These are phyloP conservation scores for Diglossa brunneiventris DNA, from an alignment of 2,113 vertebrate species.

Conservation along the genomic window DNA sequence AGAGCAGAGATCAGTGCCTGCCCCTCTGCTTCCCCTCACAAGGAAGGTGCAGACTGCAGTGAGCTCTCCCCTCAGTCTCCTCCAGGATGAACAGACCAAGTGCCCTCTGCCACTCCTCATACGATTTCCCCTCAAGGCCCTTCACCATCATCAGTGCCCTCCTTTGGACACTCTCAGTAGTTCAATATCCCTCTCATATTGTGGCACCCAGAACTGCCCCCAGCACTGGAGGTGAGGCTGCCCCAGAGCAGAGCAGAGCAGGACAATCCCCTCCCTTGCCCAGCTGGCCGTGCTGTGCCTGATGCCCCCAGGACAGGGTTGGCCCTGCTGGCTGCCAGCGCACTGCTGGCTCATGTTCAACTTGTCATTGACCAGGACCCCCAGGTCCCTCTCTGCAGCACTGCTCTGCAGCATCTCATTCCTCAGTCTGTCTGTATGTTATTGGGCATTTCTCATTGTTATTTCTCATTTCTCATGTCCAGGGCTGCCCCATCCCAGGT, in stretches of 20 bases:
- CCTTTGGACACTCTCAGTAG: too few species aligned
- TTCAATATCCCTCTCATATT: rapidly evolving
- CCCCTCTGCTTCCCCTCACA: rapidly evolving
- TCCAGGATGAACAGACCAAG: rapidly evolving
- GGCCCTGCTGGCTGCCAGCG: neutral
- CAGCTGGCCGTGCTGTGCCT: rapidly evolving
- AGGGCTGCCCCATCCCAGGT: rapidly evolving
- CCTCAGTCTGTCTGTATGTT: rapidly evolving
- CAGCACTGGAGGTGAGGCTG: rapidly evolving
- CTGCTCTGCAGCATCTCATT: neutral
- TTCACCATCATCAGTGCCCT: neutral
- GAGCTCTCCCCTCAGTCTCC: neutral
- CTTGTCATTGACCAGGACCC: rapidly evolving
- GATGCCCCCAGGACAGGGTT: neutral
- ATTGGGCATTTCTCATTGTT: too few species aligned
- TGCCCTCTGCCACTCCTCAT: rapidly evolving
- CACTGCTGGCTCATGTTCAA: neutral
- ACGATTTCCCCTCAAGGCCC: rapidly evolving
- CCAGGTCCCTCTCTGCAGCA: rapidly evolving
- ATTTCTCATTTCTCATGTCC: too few species aligned
- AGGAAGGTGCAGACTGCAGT: neutral
- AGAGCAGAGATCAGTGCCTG: neutral
- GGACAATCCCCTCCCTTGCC: neutral
- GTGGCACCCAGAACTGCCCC: neutral
- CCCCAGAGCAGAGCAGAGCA: neutral